phyloP scores from a whole-genome alignment of 2,888 invertebrate species.

The Celastrina argiolus region DNA sequence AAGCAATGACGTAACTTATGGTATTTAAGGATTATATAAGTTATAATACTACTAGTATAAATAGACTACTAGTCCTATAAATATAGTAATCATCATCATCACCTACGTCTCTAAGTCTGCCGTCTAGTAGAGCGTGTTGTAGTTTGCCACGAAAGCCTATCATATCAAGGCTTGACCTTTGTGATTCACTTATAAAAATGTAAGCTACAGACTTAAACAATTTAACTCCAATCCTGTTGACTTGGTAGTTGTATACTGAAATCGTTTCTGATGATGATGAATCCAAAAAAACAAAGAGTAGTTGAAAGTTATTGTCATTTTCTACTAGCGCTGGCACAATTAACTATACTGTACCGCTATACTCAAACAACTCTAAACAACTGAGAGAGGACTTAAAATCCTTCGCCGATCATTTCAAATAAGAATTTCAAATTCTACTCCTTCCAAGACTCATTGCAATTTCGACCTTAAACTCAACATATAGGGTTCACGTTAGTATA shows the following conservation, averaged over 20 bases:
- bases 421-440: conserved; percentile 74
- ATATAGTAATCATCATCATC: background rate
- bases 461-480: conserved; percentile 26
- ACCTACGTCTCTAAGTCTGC: no score
- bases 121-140: no score
- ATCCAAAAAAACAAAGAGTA: conserved; percentile 14
- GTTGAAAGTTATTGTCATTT: conserved; percentile 11
- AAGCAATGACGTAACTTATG: conserved; percentile 6
- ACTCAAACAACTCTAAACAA: conserved; percentile 64
- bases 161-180: no score
- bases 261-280: background rate
- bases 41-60: background rate
- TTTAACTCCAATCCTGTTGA: no score
- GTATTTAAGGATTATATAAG: background rate
- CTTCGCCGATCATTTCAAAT: conserved; percentile 71
- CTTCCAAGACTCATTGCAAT: conserved; percentile 39
- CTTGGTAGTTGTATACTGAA: no score
- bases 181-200: background rate
- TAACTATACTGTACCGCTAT: conserved; percentile 70
- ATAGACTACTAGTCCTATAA: background rate
- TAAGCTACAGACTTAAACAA: background rate
- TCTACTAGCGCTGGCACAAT: conserved; percentile 43
- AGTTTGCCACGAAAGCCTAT: background rate
- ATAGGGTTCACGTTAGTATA: conserved; percentile 23
- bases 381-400: conserved; percentile 72